Evolutionary conservation across 2,113 vertebrate species (phyloP), one percentile per base, ranked within the genome.

Genomic region (Maccullochella peelii): DNA sequence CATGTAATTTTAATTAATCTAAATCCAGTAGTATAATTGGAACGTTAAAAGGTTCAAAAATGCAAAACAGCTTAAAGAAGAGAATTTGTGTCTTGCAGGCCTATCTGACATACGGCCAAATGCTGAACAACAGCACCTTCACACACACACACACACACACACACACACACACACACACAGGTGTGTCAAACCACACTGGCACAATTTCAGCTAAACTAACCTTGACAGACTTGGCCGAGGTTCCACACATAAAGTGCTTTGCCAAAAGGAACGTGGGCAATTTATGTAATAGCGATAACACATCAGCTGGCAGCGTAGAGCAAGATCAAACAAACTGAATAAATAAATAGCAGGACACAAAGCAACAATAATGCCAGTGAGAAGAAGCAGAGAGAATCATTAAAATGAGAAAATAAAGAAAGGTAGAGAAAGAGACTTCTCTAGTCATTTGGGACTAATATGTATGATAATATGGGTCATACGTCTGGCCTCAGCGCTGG

Each of bases 211-310:
- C 88, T 77, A 25, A 74, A 74, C 73, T 82, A 90, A 94, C 93
- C 91, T 88, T 91, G 86, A 87, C 90, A 92, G 86, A 91, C 87
- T 93, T 93, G 92, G 94, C 94, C 40, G 73, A 33, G 55, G 15
- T 73, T 89, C 80, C 78, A 40, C 25, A 68, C 68, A 63, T 7
- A 1, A 18, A n/a, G 8, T 68, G 61, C 83, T 72, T 84, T 92
- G 89, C 87, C 92, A 94, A 91, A 92, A 15, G 66, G 69, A 87
- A 88, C 73, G 47, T 38, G 69, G 83, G 84, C 65, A 88, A 77
- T 90, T 93, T 82, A 88, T 81, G 87, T 72, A 91, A 89, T 49
- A 5, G 8, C 72, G 91, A 91, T 90, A 80, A 85, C 27, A 70
- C 58, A n/a, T 58, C 23, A 18, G 63, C 78, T 83, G 72, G 63